Evolutionary conservation across 35 echinoderm and acorn worm genomes (phyloP), one percentile per base, ranked within the genome.

Genomic region (Ptychodera flava): DNA sequence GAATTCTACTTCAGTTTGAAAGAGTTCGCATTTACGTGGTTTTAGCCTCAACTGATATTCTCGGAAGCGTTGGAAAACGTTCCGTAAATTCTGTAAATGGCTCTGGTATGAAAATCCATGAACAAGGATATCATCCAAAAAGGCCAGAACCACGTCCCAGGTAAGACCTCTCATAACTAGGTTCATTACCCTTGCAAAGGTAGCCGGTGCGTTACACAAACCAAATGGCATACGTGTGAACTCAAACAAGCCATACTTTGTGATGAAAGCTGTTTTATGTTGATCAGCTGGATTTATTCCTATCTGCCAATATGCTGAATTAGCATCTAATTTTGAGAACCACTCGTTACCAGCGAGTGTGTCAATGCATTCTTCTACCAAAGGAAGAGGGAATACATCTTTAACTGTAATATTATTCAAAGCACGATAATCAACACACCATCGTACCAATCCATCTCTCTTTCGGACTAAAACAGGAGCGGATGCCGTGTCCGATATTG

Each of bases 321-420:
- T 82, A 0, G 88, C 84, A 36, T 93, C 92, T 28, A 93, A 30
- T 75, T 90, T 93, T 1, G 92, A 93, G 77, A 93, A 93, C 91
- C 91, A 89, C 16, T 36, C 15, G 35, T 78, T 89, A 1, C 80
- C 88, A 0, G 88, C 88, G 28, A 93, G 83, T 27, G 82, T 77
- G 16, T 93, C 88, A 31, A 93, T 32, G 35, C 86, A 85, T 31
- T 90, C 89, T 28, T 86, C 33, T 15, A 90, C 36, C 33, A 84
- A 31, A 0, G 83, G 89, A n/a, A 85, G 76, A 16, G 89, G 89
- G 33, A 85, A 86, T 36, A 79, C 85, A 78, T 92, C 91, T 36
- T 92, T 92, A 12, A 76, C 36, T 16, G 91, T 92, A 1, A 89
- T 77, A 32, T 88, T 82, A 36, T 81, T 88, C 31, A 88, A 12